Evolutionary conservation across 2,113 vertebrate species (phyloP).

Genomic region (Myotis lucifugus): DNA sequence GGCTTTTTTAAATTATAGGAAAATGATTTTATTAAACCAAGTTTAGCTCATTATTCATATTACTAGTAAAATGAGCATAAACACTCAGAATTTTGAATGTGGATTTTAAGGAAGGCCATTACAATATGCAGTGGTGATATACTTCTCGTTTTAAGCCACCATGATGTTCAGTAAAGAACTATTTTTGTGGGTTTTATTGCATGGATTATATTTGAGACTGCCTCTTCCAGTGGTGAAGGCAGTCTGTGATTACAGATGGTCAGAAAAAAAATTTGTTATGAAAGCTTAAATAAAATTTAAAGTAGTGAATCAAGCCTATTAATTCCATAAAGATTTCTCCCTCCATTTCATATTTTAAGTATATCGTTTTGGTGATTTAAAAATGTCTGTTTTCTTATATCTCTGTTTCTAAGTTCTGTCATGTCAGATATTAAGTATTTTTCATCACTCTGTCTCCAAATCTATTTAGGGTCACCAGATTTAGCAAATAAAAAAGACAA

Average conservation of each 20-base stretch:
- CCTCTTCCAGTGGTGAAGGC: not conserved
- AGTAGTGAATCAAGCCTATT: not conserved
- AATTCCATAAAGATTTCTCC: not conserved
- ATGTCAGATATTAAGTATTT: not conserved
- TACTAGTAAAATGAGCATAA: not conserved
- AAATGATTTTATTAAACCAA: not conserved
- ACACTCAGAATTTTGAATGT: not conserved
- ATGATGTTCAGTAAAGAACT: not conserved
- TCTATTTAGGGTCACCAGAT: not conserved
- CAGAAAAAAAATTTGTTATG: constrained; percentile 37
- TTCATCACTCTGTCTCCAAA: not conserved
- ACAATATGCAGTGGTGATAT: not conserved
- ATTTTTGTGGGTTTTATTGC: not conserved
- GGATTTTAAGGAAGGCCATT: not conserved
- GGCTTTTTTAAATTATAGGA: not conserved
- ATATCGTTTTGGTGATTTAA: not conserved
- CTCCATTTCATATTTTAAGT: not conserved
- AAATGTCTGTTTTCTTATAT: not conserved
- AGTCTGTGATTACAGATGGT: not conserved
- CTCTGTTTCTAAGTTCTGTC: not conserved
- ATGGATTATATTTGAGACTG: not conserved
- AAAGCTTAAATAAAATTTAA: not conserved
- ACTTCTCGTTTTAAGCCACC: not conserved
- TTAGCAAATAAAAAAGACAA: not conserved
- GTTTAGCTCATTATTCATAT: not conserved